Evolutionary conservation across 1,140 invertebrate species (phyloP).

Genomic region (Drosophila obscura): DNA sequence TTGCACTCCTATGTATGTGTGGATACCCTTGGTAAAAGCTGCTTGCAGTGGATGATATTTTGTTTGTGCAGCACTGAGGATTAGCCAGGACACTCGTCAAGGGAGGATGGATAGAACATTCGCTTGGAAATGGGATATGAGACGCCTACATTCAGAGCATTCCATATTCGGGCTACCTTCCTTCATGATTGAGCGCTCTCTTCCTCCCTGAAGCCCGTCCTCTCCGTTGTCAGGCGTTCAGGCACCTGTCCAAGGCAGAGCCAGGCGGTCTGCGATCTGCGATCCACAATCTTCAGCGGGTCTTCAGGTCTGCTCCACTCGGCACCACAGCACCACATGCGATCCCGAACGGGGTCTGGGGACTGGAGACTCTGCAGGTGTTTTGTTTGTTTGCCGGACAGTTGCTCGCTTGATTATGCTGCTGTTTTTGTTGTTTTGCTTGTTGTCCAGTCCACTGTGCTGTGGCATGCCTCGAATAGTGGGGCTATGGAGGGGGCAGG

Average conservation of each 20-base stretch:
- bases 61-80: conserved; percentile 14
- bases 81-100: not conserved
- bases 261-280: conserved; percentile 69
- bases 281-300: conserved; percentile 40
- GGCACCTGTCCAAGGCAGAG: conserved; percentile 73
- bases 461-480: conserved; percentile 1
- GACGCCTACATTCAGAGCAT: conserved; percentile 8
- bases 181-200: conserved; percentile 30
- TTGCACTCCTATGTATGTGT: not conserved
- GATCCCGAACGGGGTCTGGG: conserved; percentile 21
- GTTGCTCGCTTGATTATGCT: conserved; percentile 44
- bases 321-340: not conserved
- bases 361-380: conserved; percentile 57
- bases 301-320: conserved; percentile 33
- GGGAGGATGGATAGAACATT: too few relatives aligned
- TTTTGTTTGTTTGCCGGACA: conserved; percentile 70
- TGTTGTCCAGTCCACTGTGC: not conserved
- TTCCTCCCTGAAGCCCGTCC: not conserved
- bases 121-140: too few relatives aligned
- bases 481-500: too few relatives aligned
- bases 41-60: conserved; percentile 6
- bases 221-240: conserved; percentile 40
- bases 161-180: not conserved
- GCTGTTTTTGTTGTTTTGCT: conserved; percentile 26
- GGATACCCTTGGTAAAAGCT: conserved; percentile 40